Conservation (phyloP, 2,113 vertebrate genomes). For the Irena cyanogastra region DNA sequence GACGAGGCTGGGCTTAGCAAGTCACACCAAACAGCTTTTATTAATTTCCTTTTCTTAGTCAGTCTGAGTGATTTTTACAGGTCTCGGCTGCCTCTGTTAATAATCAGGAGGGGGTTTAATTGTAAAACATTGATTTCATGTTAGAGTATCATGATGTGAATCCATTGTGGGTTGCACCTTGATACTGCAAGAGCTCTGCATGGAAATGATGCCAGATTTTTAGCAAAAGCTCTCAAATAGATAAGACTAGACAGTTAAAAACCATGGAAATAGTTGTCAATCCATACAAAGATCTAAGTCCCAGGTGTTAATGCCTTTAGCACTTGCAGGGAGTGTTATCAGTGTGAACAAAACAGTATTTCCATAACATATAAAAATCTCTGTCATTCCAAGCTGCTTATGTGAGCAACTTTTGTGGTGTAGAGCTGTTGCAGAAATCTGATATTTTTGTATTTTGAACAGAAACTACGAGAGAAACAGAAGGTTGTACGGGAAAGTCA, state of each 20-base stretch:
- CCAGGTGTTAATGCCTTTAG: not conserved
- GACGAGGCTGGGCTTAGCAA: not conserved
- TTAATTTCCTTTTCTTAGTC: not conserved
- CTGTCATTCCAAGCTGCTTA: not conserved
- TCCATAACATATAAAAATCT: not conserved
- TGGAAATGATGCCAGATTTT: not conserved
- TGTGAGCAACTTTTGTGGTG: not conserved
- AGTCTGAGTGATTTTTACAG: not conserved
- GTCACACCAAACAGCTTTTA: not conserved
- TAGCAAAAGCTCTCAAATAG: not conserved
- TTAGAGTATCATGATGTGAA: not conserved
- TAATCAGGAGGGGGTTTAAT: not conserved
- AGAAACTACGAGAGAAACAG: constrained; percentile 94
- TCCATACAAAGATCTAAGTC: not conserved
- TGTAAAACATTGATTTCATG: not conserved
- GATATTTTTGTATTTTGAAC: constrained; percentile 14
- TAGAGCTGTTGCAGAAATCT: not conserved
- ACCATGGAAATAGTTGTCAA: not conserved
- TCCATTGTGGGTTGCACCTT: not conserved
- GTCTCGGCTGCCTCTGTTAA: not conserved
- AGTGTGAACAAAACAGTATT: not conserved
- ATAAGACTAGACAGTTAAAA: not conserved
- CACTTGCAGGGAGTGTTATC: not conserved
- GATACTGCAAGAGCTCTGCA: not conserved
- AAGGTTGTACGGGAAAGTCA: constrained; percentile 89